Conservation (phyloP, 1,140 invertebrate genomes). For the Drosophila subobscura region DNA sequence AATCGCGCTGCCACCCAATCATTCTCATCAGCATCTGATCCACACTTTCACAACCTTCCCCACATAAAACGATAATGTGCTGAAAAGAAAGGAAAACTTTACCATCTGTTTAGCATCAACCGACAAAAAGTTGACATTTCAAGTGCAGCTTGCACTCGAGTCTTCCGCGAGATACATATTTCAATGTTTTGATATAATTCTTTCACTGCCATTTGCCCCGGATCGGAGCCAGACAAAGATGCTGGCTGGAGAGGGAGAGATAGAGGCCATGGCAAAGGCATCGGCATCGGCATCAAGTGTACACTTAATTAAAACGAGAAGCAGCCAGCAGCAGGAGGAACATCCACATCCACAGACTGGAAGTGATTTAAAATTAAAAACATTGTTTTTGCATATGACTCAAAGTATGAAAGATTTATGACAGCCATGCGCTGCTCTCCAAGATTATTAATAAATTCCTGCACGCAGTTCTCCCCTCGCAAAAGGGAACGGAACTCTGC, state of each 20-base stretch:
- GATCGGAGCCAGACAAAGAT: constrained; percentile 9
- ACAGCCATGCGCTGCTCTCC: constrained; percentile 61
- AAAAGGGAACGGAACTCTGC: constrained; percentile 26
- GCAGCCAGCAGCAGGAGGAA: constrained; percentile 15
- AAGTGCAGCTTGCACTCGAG: constrained; percentile 68
- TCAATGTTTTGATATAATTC: constrained; percentile 79
- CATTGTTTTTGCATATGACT: constrained; percentile 74
- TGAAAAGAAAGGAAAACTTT: constrained; percentile 40
- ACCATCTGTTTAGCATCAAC: constrained; percentile 69
- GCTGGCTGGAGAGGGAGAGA: constrained; percentile 22
- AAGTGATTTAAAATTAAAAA: constrained; percentile 73
- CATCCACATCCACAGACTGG: constrained; percentile 37
- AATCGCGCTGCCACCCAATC: constrained; percentile 16
- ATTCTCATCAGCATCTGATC: constrained; percentile 22
- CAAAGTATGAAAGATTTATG: constrained; percentile 78
- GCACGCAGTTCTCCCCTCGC: constrained; percentile 1
- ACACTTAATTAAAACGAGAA: constrained; percentile 73
- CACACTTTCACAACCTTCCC: constrained; percentile 37
- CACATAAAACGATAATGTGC: constrained; percentile 45
- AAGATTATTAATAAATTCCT: constrained; percentile 75
- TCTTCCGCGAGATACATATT: constrained; percentile 30
- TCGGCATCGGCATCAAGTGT: constrained; percentile 43
- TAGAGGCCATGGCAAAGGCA: constrained; percentile 13
- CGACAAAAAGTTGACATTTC: constrained; percentile 79
- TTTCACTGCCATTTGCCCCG: constrained; percentile 66